Conservation (phyloP, 2,888 invertebrate genomes). For the Diarsia rubi region DNA sequence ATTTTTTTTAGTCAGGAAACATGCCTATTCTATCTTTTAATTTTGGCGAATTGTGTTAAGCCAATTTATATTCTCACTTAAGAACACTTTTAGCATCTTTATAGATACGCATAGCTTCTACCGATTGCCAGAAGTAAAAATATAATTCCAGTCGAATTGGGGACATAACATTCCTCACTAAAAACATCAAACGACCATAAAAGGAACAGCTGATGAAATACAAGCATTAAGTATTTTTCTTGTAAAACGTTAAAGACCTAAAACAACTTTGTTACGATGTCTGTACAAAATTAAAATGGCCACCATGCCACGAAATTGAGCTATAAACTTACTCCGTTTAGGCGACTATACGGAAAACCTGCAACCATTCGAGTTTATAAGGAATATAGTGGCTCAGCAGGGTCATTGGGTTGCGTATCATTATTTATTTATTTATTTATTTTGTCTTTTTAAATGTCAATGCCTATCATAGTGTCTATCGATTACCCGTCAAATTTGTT, state of each 20-base stretch:
- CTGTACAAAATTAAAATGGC: slow-evolving; percentile 47
- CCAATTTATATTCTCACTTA: not conserved
- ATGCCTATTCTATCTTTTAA: too few species aligned
- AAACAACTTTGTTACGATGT: slow-evolving; percentile 53
- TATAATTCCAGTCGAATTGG: not conserved
- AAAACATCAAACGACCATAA: slow-evolving; percentile 29
- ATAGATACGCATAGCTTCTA: not conserved
- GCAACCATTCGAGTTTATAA: slow-evolving; percentile 13
- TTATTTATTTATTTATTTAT: too few species aligned
- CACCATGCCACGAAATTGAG: slow-evolving; percentile 26
- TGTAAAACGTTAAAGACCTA: slow-evolving; percentile 45
- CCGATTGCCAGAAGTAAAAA: not conserved
- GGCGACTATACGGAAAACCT: slow-evolving; percentile 9
- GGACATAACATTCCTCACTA: slow-evolving; percentile 1
- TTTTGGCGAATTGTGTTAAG: too few species aligned
- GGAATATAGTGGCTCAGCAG: slow-evolving; percentile 8
- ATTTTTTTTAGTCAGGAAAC: too few species aligned
- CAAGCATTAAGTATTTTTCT: slow-evolving; percentile 43
- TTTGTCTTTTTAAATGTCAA: too few species aligned
- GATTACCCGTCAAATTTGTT: too few species aligned
- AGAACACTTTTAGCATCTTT: not conserved
- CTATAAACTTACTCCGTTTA: slow-evolving; percentile 26
- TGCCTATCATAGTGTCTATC: too few species aligned
- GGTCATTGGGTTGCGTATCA: too few species aligned
- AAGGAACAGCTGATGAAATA: slow-evolving; percentile 36